Evolutionary conservation across 2,113 vertebrate genomes (phyloP), one percentile per base, ranked within the genome.

Genomic region (Esox niger): DNA sequence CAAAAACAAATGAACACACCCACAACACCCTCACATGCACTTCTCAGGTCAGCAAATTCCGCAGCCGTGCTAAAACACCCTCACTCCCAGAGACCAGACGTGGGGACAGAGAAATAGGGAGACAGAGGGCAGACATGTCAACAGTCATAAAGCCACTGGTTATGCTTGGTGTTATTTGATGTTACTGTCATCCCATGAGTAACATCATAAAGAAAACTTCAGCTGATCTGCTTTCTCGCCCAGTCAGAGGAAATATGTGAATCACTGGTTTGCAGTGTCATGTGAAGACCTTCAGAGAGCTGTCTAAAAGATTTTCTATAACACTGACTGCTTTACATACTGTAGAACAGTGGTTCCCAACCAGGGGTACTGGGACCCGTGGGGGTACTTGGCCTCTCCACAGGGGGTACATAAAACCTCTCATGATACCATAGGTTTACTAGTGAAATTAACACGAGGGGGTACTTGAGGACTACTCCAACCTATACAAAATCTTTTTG

Each of bases 101-200:
- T 0, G 23, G 8, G 52, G 4, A 46, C 43, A 58, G 57, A 68
- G 65, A 74, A 49, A 60, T 25, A 55, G n/a, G 27, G 64, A 68
- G 35, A 55, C 10, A 26, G 47, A 33, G 3, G 27, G 35, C 8
- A 15, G 29, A 35, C 31, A 10, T n/a, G 31, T 15, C 47, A 62
- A 54, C 32, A 7, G 35, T 52, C 11, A 6, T 63, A 26, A 52
- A 58, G 23, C 11, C 49, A 30, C 43, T 35, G 43, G 20, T 31
- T 25, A 62, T 32, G 15, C 3, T 8, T 35, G 30, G 65, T n/a
- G 26, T 76, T 71, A 59, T 63, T 59, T 25, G 21, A 10, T 60
- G 61, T 67, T 31, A 23, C 60, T 71, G 62, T 72, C 49, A 52
- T 52, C 46, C 10, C 21, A 31, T 43, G 7, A 8, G 6, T 62